Base-by-base conservation (phyloP, 1,140 invertebrate species). In the Dendroctonus ponderosae region DNA sequence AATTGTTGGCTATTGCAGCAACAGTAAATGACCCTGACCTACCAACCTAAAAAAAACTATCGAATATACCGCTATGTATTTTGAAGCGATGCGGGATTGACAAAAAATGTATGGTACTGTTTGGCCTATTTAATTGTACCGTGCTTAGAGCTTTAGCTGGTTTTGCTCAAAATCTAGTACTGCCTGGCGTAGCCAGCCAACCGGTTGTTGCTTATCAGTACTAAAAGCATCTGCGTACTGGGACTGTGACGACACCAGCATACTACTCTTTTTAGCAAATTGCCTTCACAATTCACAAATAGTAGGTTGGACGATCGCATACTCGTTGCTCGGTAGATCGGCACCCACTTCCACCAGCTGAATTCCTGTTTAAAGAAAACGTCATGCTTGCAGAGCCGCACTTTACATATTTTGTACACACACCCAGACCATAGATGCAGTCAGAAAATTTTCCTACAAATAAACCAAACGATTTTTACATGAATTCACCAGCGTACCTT, bases 361-460 rank as follows among this genome's bases (percentile, higher is more conserved):
- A 71, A 71, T 70, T 70, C 68, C 69, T 70, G 62, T 66, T 67
- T 68, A 49, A 42, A 62, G 60, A 50, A 69, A 66, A 71, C 68
- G 70, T 71, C 70, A 70, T 65, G 42, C 0, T 15, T 38, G 11
- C 63, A 66, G 63, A 15, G 59, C 63, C 56, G 63, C 5, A 65
- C 14, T n/a, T 11, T 37, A 26, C 26, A 26, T 26, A 26, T 26
- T 26, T 26, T 26, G 26, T 2, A 12, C 26, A 26, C 26, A 26
- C 26, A 26, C 26, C 26, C 26, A 26, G 26, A 26, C 26, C 26
- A 26, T 26, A 26, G 26, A 26, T 26, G 1, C 26, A 3, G 26
- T 1, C 1, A 26, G 26, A 3, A 3, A 26, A 26, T 26, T 26
- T 26, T 26, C 26, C 26, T 26, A 26, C 26, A 26, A 26, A 26